A percentile compares a stretch with the other conserved stretches of the same genome.
phyloP scores from a whole-genome alignment of 2,888 invertebrate species.

The Platypus cylindrus region DNA sequence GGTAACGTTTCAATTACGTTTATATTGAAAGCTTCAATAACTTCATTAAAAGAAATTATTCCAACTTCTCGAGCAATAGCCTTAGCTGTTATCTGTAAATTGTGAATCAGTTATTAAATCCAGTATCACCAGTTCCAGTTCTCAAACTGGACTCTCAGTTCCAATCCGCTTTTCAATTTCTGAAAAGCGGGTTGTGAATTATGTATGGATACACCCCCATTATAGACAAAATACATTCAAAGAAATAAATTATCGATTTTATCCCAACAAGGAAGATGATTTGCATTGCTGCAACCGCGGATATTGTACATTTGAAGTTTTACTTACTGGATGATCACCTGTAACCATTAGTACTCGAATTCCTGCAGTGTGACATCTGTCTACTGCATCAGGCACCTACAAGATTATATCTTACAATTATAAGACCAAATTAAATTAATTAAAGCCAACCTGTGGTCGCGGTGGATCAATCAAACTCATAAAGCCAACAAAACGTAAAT shows the following conservation, averaged over 20 bases:
- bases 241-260: no score
- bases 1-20: conserved; percentile 27
- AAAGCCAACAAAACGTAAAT: conserved; percentile 50
- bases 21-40: conserved; percentile 25
- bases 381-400: conserved; percentile 16
- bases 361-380: conserved; percentile 43
- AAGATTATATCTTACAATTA: conserved; percentile 1
- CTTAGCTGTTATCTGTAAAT: conserved; percentile 49
- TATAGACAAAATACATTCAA: no score
- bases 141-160: no score
- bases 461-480: conserved; percentile 56
- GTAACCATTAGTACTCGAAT: conserved; percentile 75
- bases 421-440: conserved; percentile 26
- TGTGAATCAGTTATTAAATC: no score
- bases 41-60: conserved; percentile 45
- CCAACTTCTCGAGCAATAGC: conserved; percentile 65
- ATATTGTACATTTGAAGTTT: no score
- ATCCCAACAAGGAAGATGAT: no score
- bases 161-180: no score
- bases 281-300: no score
- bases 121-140: no score
- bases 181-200: no score
- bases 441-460: conserved; percentile 38
- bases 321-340: conserved; percentile 63
- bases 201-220: no score